Evolutionary conservation across 1,140 invertebrate species (phyloP).

Genomic region (Sinella curviseta): DNA sequence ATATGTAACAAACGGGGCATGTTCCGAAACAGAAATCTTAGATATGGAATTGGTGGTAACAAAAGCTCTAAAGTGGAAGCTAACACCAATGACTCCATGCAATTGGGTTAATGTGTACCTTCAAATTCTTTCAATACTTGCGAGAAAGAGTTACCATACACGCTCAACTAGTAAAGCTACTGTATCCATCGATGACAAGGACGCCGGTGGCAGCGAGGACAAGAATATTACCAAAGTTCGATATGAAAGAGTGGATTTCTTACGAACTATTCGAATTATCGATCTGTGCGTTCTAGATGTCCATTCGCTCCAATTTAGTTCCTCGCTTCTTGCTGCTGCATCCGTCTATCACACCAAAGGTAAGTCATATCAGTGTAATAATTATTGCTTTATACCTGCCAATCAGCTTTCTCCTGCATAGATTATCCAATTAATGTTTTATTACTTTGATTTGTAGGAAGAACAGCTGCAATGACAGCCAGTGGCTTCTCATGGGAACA

Average conservation of each 20-base stretch:
- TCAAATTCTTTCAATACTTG: constrained; percentile 64
- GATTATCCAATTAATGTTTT: background rate
- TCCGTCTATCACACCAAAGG: constrained; percentile 79
- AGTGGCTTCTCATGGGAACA: constrained; percentile 71
- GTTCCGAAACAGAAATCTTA: constrained; percentile 83
- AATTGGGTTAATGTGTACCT: constrained; percentile 91
- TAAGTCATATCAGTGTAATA: constrained; percentile 51
- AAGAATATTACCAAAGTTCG: constrained; percentile 81
- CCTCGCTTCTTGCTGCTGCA: constrained; percentile 82
- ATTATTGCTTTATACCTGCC: constrained; percentile 8
- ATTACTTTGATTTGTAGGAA: constrained; percentile 52
- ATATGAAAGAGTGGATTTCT: constrained; percentile 79
- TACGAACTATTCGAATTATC: constrained; percentile 78
- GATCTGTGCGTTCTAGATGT: constrained; percentile 85
- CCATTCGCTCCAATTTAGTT: constrained; percentile 75
- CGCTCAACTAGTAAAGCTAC: constrained; percentile 13
- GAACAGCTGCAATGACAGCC: constrained; percentile 37
- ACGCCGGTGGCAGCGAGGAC: constrained; percentile 55
- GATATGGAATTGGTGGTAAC: constrained; percentile 85
- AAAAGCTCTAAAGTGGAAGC: constrained; percentile 82
- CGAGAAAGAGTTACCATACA: constrained; percentile 10
- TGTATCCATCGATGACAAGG: constrained; percentile 4
- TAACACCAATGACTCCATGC: constrained; percentile 85
- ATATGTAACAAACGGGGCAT: constrained; percentile 96
- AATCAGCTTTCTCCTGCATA: constrained; percentile 50